These are phyloP conservation scores for Uropetala carovei DNA, from an alignment of 2,888 invertebrate species.

Conservation along the genomic window DNA sequence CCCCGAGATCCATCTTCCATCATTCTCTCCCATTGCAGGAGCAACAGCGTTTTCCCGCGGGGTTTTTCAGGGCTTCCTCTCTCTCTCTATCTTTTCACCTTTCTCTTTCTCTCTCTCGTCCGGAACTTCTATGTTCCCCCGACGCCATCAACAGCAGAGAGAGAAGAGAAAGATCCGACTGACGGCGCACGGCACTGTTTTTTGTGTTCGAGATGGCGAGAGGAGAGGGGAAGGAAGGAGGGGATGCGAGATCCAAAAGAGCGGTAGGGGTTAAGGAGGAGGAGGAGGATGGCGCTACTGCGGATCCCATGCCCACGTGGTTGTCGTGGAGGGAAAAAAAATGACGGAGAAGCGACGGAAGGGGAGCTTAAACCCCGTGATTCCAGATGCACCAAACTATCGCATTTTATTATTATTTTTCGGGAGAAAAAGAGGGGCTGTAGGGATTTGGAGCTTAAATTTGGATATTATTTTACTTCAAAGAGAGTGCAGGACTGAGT, in stretches of 20 bases:
- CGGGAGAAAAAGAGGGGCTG: too few species aligned
- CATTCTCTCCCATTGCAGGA: constrained; percentile 7
- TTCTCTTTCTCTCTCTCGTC: not conserved
- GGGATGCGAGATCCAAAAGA: not conserved
- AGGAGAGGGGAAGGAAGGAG: not conserved
- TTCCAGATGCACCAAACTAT: not conserved
- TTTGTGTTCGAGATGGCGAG: not conserved
- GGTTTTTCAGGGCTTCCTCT: not conserved
- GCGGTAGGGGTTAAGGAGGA: not conserved
- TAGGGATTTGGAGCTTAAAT: too few species aligned
- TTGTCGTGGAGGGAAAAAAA: constrained; percentile 47
- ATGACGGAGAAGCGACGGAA: not conserved
- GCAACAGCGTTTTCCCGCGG: constrained; percentile 45
- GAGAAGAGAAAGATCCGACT: not conserved
- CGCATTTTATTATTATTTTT: not conserved
- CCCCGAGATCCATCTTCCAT: constrained; percentile 41
- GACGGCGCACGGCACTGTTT: not conserved
- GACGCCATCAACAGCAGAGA: not conserved
- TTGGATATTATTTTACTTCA: too few species aligned
- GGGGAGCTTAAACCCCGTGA: not conserved
- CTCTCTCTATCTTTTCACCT: not conserved
- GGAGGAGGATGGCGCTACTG: not conserved
- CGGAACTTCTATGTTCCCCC: not conserved
- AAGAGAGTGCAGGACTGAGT: too few species aligned
- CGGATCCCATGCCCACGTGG: constrained; percentile 54